Evolutionary conservation across 2,888 invertebrate species (phyloP).

Genomic region (Poecilobothrus nobilitatus): DNA sequence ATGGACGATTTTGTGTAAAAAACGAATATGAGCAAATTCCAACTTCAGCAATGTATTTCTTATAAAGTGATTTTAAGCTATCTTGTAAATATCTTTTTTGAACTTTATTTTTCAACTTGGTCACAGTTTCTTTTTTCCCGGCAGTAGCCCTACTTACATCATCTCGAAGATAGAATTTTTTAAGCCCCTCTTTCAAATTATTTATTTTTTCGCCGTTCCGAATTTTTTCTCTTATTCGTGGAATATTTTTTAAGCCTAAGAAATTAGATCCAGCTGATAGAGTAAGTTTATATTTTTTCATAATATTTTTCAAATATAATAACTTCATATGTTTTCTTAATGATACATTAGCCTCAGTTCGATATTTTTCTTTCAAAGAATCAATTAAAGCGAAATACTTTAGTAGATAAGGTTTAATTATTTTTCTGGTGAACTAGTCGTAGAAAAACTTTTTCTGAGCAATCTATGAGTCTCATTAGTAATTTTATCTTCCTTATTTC

Average conservation of each 20-base stretch:
- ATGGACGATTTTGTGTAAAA: not conserved
- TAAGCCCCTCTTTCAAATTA: not conserved
- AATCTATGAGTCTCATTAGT: too few species aligned
- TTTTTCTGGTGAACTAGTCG: too few species aligned
- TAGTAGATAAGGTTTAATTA: too few species aligned
- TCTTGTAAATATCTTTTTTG: not conserved
- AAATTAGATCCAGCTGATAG: not conserved
- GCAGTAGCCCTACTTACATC: not conserved
- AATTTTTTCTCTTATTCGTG: not conserved
- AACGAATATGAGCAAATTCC: not conserved
- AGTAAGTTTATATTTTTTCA: not conserved
- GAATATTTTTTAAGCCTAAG: not conserved
- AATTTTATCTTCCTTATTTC: too few species aligned
- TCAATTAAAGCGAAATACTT: too few species aligned
- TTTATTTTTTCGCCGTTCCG: too few species aligned
- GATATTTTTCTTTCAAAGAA: too few species aligned
- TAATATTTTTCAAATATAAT: not conserved
- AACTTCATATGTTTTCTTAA: too few species aligned
- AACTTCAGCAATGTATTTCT: not conserved
- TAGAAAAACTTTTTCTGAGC: too few species aligned
- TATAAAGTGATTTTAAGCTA: not conserved
- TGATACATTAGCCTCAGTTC: too few species aligned
- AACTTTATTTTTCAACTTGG: not conserved
- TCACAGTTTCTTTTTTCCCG: not conserved
- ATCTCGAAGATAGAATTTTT: not conserved